These are phyloP conservation scores for Cephonodes hylas DNA, from an alignment of 2,888 invertebrate genomes.

Conservation along the genomic window DNA sequence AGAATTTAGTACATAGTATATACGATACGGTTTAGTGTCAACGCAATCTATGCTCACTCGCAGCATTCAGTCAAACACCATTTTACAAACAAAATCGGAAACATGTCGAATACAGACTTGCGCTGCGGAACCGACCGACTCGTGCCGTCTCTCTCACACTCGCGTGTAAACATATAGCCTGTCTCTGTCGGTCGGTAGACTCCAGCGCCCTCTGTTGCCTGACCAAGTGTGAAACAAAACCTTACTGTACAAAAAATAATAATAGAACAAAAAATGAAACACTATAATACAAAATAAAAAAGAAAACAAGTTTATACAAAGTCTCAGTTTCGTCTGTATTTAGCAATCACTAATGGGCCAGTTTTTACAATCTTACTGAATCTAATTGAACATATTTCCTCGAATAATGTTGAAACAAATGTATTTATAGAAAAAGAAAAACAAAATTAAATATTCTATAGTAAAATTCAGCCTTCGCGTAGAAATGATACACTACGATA, in stretches of 20 bases:
- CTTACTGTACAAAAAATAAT: conserved; percentile 63
- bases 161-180: not conserved
- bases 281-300: conserved; percentile 65
- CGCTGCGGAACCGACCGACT: conserved; percentile 7
- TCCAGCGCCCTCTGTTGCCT: conserved; percentile 24
- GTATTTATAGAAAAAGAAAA: conserved; percentile 30
- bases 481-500: conserved; percentile 53
- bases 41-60: not conserved
- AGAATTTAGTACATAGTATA: not conserved
- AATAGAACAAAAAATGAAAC: conserved; percentile 53
- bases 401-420: conserved; percentile 29
- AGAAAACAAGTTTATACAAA: conserved; percentile 55
- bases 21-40: not conserved
- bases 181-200: conserved; percentile 4
- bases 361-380: conserved; percentile 21
- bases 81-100: conserved; percentile 24
- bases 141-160: conserved; percentile 9
- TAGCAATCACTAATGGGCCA: conserved; percentile 32
- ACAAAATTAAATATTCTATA: conserved; percentile 44
- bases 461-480: conserved; percentile 71
- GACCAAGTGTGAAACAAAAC: conserved; percentile 64
- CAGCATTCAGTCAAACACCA: conserved; percentile 4
- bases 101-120: conserved; percentile 50
- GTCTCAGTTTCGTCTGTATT: conserved; percentile 39
- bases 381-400: conserved; percentile 19